Evolutionary conservation across 2,888 invertebrate genomes (phyloP).

Genomic region (Tillus elongatus): DNA sequence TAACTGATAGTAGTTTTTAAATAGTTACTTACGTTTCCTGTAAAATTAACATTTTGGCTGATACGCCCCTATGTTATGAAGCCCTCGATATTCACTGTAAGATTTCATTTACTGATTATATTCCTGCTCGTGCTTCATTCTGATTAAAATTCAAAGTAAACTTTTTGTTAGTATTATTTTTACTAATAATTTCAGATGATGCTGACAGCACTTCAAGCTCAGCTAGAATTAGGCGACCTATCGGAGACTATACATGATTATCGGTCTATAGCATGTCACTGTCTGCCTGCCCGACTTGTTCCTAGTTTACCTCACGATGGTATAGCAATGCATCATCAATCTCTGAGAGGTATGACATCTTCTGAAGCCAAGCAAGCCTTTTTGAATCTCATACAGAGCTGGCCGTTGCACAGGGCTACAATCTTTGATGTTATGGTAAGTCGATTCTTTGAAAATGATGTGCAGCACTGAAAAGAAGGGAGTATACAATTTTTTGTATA

Average conservation of each 20-base stretch:
- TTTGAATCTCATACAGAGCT: constrained; percentile 83
- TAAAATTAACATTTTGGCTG: no score
- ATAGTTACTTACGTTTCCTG: no score
- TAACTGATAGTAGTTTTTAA: no score
- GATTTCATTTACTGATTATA: no score
- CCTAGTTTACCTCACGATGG: constrained; percentile 71
- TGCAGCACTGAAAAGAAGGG: no score
- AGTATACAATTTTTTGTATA: no score
- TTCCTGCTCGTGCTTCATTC: no score
- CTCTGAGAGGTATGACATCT: constrained; percentile 75
- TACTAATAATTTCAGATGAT: constrained; percentile 59
- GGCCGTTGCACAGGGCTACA: constrained; percentile 88
- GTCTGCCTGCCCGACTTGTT: constrained; percentile 74
- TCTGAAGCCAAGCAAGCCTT: constrained; percentile 87
- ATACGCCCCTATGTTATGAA: no score
- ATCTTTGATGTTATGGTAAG: constrained; percentile 89
- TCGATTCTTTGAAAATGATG: constrained; percentile 15
- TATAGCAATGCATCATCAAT: constrained; percentile 84
- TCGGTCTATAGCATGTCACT: constrained; percentile 64
- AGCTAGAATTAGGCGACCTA: constrained; percentile 83
- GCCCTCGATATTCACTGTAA: no score
- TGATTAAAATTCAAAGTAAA: neutral
- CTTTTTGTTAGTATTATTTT: neutral
- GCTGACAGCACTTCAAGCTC: constrained; percentile 88
- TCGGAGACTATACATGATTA: constrained; percentile 55